Evolutionary conservation across 2,797 vertebrate species (phyloP).

Genomic region (Hydrophis major): DNA sequence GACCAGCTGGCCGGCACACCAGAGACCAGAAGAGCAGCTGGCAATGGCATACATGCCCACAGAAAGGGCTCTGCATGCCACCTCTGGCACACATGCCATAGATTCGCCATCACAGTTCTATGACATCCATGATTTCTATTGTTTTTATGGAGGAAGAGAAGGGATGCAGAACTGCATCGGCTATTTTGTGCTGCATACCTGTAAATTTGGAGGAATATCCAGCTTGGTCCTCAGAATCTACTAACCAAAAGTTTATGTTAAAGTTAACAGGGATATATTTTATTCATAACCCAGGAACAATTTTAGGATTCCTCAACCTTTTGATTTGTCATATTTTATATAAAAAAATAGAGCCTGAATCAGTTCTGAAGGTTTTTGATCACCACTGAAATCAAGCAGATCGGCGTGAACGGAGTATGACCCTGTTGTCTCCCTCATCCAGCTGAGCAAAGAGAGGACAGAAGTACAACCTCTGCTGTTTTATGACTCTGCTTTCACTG

Average conservation of each 20-base stretch:
- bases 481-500: background rate
- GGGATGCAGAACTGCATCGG: background rate
- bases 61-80: too few species aligned
- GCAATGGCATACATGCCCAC: too few species aligned
- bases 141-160: background rate
- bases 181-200: background rate
- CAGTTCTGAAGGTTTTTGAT: background rate
- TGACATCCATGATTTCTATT: background rate
- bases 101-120: too few species aligned
- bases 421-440: background rate
- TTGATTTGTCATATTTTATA: background rate
- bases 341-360: background rate
- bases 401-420: background rate
- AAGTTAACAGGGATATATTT: background rate
- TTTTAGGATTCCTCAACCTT: background rate
- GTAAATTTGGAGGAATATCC: background rate
- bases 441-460: background rate
- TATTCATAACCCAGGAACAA: background rate
- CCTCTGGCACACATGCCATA: too few species aligned
- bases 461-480: background rate
- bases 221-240: background rate
- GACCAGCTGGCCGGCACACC: too few species aligned
- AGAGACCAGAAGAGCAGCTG: too few species aligned
- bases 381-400: conserved; percentile 17
- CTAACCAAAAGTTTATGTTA: background rate